phyloP scores from a whole-genome alignment of 2,888 invertebrate species.

The Frankliniella fusca region DNA sequence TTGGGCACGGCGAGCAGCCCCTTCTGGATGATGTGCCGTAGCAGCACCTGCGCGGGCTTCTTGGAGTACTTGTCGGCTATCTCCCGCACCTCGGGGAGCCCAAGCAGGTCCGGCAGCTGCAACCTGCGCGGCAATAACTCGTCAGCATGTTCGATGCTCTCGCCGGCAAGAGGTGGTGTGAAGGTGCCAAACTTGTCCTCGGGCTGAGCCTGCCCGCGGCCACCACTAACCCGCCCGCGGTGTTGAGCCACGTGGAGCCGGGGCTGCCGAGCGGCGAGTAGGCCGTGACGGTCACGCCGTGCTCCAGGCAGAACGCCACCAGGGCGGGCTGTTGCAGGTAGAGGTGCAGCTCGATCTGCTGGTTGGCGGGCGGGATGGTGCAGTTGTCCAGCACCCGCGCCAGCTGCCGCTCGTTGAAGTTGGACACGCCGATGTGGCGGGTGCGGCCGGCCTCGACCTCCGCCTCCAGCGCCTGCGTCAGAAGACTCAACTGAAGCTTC shows the following conservation, averaged over 20 bases:
- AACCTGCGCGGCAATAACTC: conserved; percentile 39
- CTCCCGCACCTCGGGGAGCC: conserved; percentile 55
- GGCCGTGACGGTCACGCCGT: conserved; percentile 66
- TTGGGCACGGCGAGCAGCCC: conserved; percentile 77
- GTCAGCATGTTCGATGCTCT: too few species aligned
- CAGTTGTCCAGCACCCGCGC: conserved; percentile 58
- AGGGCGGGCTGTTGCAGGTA: conserved; percentile 50
- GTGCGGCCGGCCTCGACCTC: conserved; percentile 64
- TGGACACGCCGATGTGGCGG: conserved; percentile 79
- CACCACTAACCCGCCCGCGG: not conserved
- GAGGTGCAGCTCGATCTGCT: conserved; percentile 53
- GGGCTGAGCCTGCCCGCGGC: too few species aligned
- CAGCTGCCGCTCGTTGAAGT: conserved; percentile 72
- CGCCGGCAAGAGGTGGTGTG: too few species aligned
- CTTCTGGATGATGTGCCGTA: conserved; percentile 68
- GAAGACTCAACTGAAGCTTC: not conserved
- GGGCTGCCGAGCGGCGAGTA: conserved; percentile 75
- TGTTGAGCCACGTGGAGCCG: conserved; percentile 45
- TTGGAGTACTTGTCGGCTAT: conserved; percentile 60
- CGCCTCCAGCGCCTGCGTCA: conserved; percentile 58
- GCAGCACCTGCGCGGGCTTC: conserved; percentile 69
- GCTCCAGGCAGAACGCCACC: conserved; percentile 49
- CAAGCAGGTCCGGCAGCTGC: conserved; percentile 61
- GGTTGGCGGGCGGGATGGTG: conserved; percentile 58
- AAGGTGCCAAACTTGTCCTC: too few species aligned